Evolutionary conservation across 2,113 vertebrate genomes (phyloP), one percentile per base, ranked within the genome.

Genomic region (Tetrax tetrax): DNA sequence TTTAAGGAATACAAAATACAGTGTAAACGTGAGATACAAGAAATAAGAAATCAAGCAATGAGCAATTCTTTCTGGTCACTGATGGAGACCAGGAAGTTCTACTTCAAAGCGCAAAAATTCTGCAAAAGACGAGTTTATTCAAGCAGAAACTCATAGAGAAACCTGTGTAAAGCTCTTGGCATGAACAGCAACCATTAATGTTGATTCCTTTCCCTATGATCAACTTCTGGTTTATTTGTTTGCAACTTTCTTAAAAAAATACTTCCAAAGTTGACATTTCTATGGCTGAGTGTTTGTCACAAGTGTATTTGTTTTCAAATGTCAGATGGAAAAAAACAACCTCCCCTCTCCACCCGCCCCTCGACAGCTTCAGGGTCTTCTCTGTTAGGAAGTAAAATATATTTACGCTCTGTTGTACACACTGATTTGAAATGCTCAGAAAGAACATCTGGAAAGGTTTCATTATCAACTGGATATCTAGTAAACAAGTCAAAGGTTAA

Each of bases 401-500:
- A 56, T 77, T 75, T 66, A 4, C 29, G 11, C 18, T 64, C 24
- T 77, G 18, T 50, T 89, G 38, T 53, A 64, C 7, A 27, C 11
- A 17, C 8, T 41, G 48, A 48, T 85, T 59, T 85, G 21, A 90
- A 94, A 90, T 51, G 12, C 35, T 86, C 14, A 66, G 51, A 81
- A 93, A 68, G 24, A 91, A 80, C 59, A 90, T 83, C 63, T 88
- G 71, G 85, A 93, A 80, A 63, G 28, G 37, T 17, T 83, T 81
- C 81, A 13, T 56, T 89, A 77, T 33, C 47, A 14, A 43, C 12
- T 47, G 35, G 12, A 79, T 90, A n/a, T 50, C 27, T 78, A 38
- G 66, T 59, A 89, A 93, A 89, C 43, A 90, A 95, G 72, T 48
- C 76, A 92, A 90, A 86, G 83, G 77, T 65, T 90, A 90, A 94